These are phyloP conservation scores for Sylvilagus bachmani DNA, from an alignment of 2,113 vertebrate genomes.

Conservation along the genomic window DNA sequence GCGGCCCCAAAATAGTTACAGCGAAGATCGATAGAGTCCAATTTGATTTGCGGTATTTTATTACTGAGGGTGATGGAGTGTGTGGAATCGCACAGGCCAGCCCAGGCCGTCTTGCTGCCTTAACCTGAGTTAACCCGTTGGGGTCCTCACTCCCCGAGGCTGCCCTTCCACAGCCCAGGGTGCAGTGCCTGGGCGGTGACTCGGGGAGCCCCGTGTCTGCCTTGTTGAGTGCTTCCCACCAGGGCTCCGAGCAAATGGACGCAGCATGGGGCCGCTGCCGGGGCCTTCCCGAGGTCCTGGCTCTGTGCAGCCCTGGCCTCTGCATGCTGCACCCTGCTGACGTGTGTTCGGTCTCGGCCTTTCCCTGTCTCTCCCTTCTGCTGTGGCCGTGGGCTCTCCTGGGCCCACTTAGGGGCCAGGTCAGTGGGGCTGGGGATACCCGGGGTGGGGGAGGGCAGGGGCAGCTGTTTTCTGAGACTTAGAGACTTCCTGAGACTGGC, in stretches of 20 bases:
- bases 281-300: not conserved
- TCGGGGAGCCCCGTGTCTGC: not conserved
- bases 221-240: not conserved
- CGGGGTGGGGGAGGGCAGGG: not conserved
- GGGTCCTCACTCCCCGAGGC: not conserved
- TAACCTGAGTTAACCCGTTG: not conserved
- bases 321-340: fast-evolving
- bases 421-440: fast-evolving
- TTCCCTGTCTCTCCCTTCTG: not conserved
- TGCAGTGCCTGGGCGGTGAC: not conserved
- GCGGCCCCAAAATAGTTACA: constrained; percentile 79
- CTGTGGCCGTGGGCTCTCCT: not conserved
- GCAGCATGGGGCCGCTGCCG: fast-evolving
- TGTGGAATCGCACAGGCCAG: not conserved
- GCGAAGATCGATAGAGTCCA: constrained; percentile 80
- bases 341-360: not conserved
- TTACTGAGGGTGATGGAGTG: constrained; percentile 52
- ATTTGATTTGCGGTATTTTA: constrained; percentile 81
- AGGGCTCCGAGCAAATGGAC: not conserved
- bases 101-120: not conserved
- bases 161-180: fast-evolving
- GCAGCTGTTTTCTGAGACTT: too few relatives aligned
- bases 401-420: not conserved
- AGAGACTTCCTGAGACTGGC: too few relatives aligned
- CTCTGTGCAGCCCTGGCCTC: not conserved